Evolutionary conservation across 2,113 vertebrate species (phyloP), one percentile per base, ranked within the genome.

Genomic region (Micronisus gabar): DNA sequence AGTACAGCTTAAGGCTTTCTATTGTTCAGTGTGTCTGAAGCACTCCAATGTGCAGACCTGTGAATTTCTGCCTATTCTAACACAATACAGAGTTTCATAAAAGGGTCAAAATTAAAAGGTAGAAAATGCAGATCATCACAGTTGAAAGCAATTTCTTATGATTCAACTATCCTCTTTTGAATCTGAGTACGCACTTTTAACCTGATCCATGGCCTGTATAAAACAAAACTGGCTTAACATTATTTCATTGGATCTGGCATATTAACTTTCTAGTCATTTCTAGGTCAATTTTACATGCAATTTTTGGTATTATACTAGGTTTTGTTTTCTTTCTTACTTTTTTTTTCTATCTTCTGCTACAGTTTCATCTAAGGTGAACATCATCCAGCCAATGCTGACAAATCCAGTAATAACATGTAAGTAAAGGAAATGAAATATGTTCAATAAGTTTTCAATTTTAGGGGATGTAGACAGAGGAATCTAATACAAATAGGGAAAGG

Each of bases 401-500:
- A 91, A 93, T 30, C 78, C 91, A 79, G 15, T 97, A 74, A 30
- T 97, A 95, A 96, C 76, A 81, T 1, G 97, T 98, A 95, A 97
- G 97, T 96, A 82, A 74, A 80, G 34, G 40, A 94, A 93, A 86
- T 30, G 0, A 92, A 65, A 40, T 3, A 1, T 81, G 8, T 53
- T 81, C 41, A 19, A 4, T n/a, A 47, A 53, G 19, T 45, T 52
- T 63, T 78, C 52, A 6, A 1, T 61, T 93, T 78, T 56, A 86
- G 36, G 20, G 29, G 13, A 26, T 47, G 19, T 17, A 40, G 63
- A 34, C 36, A 58, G 62, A 55, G 50, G 18, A 88, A 21, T 50
- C 32, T 32, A 59, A 59, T 38, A 52, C 30, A 67, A 58, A 75
- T 21, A 58, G 48, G 10, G n/a, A 91, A 95, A 84, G 13, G 4